Base-by-base conservation (phyloP, 2,888 invertebrate genomes). In the Dusona sp. region DNA sequence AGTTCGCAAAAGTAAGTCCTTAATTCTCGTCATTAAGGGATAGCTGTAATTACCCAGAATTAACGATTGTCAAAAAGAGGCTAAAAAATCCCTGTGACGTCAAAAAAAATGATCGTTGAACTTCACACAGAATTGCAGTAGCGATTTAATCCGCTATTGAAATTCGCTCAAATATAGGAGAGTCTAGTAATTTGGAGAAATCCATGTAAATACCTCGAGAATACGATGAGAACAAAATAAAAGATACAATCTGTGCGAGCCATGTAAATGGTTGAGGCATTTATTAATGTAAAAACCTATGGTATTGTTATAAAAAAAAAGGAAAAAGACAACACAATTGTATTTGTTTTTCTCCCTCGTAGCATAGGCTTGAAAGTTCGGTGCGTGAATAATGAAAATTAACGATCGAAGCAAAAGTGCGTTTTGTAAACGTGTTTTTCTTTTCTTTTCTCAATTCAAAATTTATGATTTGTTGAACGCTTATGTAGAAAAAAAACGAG, bases 221-320 rank as follows among this genome's bases (percentile, higher is more conserved):
- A 70, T 45, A 45, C 29, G 16, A 36, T 51, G n/a, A 6, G 19
- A 38, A 61, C 19, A 29, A 42, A 61, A 38, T 8, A 61, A 36
- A 33, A 29, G 70, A 42, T 75, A 78, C 61, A 64, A 84, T 57
- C 45, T 74, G 68, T 78, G 72, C 48, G 61, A 67, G 73, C 61
- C 72, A 73, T 45, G 65, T 83, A 79, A 79, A 57, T 89, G 82
- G 79, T 88, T 88, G 75, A 88, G 87, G 89, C 88, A 91, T 90
- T 91, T 91, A 90, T 90, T 90, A 88, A 90, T 90, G 89, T 90
- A 86, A 87, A 87, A 88, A 87, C 86, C 86, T 83, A 83, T 73
- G 85, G 51, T 87, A 85, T 80, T 84, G 84, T 87, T 84, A 84
- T 85, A 82, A 68, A 81, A 78, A 67, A 79, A 79, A 85, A 78